Conservation (phyloP, 2,888 invertebrate species). For the Caenorhabditis sp. region DNA sequence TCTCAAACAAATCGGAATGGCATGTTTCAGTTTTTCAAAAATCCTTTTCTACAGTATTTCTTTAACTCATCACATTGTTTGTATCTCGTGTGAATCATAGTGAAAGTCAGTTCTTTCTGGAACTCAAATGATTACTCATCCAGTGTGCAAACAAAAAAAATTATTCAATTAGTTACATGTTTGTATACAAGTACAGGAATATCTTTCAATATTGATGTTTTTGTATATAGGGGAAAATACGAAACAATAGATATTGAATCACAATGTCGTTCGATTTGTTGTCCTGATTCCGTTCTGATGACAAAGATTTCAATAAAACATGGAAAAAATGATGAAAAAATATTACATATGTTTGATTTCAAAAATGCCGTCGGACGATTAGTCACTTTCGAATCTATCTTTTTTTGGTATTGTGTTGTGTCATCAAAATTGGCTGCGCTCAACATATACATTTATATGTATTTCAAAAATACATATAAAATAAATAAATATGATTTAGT, state of each 20-base stretch:
- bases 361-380: background rate
- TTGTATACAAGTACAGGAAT: too few species aligned
- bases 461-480: background rate
- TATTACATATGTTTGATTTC: background rate
- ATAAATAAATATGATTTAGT: too few species aligned
- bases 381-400: background rate
- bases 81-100: too few species aligned
- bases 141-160: background rate
- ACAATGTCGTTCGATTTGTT: background rate
- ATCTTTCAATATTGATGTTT: too few species aligned
- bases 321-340: background rate
- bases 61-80: too few species aligned
- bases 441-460: background rate
- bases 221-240: too few species aligned
- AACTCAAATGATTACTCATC: background rate
- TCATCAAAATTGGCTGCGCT: slow-evolving; percentile 1
- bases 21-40: too few species aligned
- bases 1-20: too few species aligned
- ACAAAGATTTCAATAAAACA: slow-evolving; percentile 1
- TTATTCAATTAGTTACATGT: too few species aligned
- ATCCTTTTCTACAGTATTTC: too few species aligned
- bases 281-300: background rate
- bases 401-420: slow-evolving; percentile 1
- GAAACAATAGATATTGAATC: background rate
- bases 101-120: background rate